phyloP scores from a whole-genome alignment of 2,797 vertebrate genomes.

The Sebastes kiyomatsui region DNA sequence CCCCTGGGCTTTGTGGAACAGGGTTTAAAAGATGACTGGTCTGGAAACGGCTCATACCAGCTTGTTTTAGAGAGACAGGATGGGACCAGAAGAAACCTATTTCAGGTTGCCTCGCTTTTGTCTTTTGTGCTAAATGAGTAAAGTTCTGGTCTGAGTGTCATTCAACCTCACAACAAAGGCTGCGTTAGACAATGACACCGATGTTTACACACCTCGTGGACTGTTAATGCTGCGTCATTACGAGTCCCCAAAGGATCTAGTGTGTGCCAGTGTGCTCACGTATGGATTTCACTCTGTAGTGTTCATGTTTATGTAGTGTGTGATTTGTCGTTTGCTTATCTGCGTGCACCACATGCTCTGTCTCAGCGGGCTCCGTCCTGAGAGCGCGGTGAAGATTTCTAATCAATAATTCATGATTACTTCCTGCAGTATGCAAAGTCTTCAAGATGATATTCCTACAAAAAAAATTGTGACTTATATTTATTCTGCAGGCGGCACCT shows the following conservation, averaged over 20 bases:
- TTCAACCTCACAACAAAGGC: conserved; percentile 59
- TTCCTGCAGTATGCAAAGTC: conserved; percentile 46
- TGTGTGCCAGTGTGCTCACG: background rate
- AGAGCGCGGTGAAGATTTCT: conserved; percentile 21
- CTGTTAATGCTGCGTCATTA: conserved; percentile 48
- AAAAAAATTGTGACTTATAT: background rate
- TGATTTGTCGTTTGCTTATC: conserved; percentile 13
- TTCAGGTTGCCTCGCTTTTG: conserved; percentile 49
- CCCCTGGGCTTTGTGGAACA: conserved; percentile 23
- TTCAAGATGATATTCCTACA: conserved; percentile 22
- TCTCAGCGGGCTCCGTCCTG: background rate
- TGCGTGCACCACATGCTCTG: background rate
- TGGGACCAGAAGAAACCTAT: conserved; percentile 62
- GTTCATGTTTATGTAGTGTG: background rate
- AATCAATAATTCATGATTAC: conserved; percentile 58
- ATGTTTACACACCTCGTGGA: conserved; percentile 27
- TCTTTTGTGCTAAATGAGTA: conserved; percentile 60
- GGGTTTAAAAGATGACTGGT: conserved; percentile 28
- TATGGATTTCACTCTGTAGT: background rate
- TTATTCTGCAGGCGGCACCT: background rate
- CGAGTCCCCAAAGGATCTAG: conserved; percentile 11
- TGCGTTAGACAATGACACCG: conserved; percentile 46
- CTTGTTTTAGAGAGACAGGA: conserved; percentile 33
- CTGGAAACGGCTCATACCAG: conserved; percentile 41
- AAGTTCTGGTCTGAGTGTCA: conserved; percentile 69